Evolutionary conservation across 2,888 invertebrate genomes (phyloP).

Genomic region (Allygus modestus): DNA sequence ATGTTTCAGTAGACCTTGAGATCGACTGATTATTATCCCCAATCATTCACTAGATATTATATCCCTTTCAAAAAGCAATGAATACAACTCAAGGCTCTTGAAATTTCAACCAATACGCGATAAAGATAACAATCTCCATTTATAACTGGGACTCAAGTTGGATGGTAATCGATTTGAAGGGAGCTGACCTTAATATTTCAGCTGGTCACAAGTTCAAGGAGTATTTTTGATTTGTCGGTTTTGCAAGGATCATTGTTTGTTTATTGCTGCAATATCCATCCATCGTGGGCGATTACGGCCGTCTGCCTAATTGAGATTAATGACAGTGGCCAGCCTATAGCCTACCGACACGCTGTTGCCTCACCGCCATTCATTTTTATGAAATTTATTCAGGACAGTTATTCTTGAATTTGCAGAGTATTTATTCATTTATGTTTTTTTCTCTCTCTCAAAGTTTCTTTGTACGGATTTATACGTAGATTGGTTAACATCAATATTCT

Average conservation of each 20-base stretch:
- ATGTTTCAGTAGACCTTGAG: neutral
- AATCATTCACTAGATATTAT: neutral
- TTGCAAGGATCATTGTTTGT: slow-evolving; percentile 33
- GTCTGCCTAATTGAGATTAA: slow-evolving; percentile 28
- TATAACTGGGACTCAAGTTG: neutral
- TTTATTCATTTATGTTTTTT: no score
- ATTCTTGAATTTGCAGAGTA: no score
- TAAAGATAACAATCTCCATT: slow-evolving; percentile 39
- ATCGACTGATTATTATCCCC: neutral
- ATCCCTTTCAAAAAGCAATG: neutral
- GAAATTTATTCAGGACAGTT: neutral
- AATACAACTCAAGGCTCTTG: neutral
- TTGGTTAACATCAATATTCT: no score
- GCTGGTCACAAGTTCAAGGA: slow-evolving; percentile 17
- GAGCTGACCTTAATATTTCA: slow-evolving; percentile 40
- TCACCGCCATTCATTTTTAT: neutral
- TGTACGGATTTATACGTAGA: no score
- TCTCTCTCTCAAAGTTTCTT: no score
- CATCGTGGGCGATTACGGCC: slow-evolving; percentile 12
- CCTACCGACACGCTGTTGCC: neutral
- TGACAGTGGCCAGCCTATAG: neutral
- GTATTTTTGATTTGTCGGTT: slow-evolving; percentile 29
- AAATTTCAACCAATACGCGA: slow-evolving; percentile 7
- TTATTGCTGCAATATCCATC: slow-evolving; percentile 32
- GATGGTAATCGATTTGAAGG: slow-evolving; percentile 20